Evolutionary conservation across 2,797 vertebrate genomes (phyloP).

Genomic region (Mormyrus proboscirostris): DNA sequence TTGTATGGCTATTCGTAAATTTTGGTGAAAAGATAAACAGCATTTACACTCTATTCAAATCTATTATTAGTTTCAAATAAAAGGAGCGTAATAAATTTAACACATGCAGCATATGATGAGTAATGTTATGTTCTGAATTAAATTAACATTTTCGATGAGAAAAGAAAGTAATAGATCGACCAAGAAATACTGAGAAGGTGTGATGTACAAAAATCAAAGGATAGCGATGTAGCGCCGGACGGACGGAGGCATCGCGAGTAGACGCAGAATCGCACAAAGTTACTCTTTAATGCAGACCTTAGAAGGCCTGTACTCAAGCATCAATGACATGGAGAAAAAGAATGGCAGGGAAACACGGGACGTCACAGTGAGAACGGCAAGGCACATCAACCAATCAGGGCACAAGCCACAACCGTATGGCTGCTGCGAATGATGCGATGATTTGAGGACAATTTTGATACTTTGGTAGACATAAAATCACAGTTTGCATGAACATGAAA

Average conservation of each 20-base stretch:
- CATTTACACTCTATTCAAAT: background rate
- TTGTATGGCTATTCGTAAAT: background rate
- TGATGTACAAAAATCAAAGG: background rate
- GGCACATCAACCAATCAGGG: background rate
- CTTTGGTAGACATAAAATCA: background rate
- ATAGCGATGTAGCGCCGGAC: background rate
- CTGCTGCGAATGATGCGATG: background rate
- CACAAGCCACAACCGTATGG: background rate
- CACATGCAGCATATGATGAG: background rate
- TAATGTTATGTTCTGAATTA: background rate
- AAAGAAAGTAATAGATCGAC: background rate
- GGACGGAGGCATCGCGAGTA: background rate
- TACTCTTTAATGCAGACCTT: background rate
- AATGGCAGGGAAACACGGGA: background rate
- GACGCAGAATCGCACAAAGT: background rate
- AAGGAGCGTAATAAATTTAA: background rate
- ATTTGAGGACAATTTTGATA: background rate
- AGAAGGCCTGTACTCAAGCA: background rate
- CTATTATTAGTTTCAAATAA: background rate
- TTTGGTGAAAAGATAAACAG: background rate
- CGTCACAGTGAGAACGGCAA: background rate
- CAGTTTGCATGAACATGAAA: background rate
- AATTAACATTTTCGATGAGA: background rate
- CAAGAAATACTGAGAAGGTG: background rate
- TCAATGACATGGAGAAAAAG: background rate